Percentiles rank a stretch among this genome's conserved stretches.
Conservation (phyloP, 2,888 invertebrate genomes). For the Trichacis sp. region DNA sequence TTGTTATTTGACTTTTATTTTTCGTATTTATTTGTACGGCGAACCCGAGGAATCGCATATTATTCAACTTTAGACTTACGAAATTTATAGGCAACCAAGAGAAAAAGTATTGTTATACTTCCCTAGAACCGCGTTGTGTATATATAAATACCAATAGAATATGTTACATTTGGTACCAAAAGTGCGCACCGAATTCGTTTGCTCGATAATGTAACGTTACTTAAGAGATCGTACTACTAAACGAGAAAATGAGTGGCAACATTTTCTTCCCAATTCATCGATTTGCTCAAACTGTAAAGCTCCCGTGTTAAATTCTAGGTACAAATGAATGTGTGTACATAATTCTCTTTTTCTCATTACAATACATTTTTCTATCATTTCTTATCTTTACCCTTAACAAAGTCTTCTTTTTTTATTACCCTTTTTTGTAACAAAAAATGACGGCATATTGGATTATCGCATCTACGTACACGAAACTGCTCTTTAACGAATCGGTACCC, state of each 20-base stretch:
- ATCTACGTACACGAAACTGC: conserved; percentile 19
- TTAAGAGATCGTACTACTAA: conserved; percentile 5
- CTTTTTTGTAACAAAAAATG: conserved; percentile 20
- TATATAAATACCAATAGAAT: neutral
- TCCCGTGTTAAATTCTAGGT: conserved; percentile 31
- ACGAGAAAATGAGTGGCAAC: conserved; percentile 12
- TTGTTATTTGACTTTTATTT: neutral
- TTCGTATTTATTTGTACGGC: neutral
- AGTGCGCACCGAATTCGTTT: neutral
- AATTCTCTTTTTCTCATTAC: conserved; percentile 28
- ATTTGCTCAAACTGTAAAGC: conserved; percentile 33
- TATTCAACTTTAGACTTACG: neutral
- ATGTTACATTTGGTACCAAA: conserved; percentile 7
- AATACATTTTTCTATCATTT: conserved; percentile 37
- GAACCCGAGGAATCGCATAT: neutral
- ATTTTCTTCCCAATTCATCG: conserved; percentile 11
- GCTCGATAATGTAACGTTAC: neutral
- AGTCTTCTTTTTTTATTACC: neutral
- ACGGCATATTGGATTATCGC: conserved; percentile 19
- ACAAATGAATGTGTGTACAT: conserved; percentile 41
- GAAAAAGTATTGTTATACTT: neutral
- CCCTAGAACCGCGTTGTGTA: neutral
- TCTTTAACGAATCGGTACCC: conserved; percentile 57
- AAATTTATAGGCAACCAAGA: neutral
- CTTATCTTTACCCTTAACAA: conserved; percentile 10